Conservation (phyloP, 2,888 invertebrate genomes). For the Hipparchia sbordonii region DNA sequence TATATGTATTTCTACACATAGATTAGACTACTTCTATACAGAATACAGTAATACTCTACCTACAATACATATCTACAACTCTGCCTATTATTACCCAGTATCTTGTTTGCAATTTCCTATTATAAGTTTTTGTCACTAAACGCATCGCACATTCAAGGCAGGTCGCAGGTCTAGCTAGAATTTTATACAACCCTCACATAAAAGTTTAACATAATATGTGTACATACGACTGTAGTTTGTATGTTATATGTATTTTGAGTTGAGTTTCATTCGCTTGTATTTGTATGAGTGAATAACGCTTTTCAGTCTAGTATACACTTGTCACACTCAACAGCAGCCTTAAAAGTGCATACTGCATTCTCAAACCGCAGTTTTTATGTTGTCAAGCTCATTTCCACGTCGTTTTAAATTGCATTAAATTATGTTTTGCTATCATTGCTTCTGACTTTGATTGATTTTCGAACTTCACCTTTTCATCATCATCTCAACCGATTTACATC, state of each 20-base stretch:
- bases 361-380: slow-evolving; percentile 62
- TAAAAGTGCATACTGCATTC: slow-evolving; percentile 80
- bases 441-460: slow-evolving; percentile 5
- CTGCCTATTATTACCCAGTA: neutral
- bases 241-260: slow-evolving; percentile 2
- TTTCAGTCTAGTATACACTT: slow-evolving; percentile 41
- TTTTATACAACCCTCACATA: slow-evolving; percentile 20
- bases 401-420: slow-evolving; percentile 18
- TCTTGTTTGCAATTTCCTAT: slow-evolving; percentile 20
- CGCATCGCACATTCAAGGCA: slow-evolving; percentile 37
- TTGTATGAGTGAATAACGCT: slow-evolving; percentile 18
- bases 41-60: neutral
- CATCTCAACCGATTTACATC: too few relatives aligned
- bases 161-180: slow-evolving; percentile 36
- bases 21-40: neutral
- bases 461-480: neutral
- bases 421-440: neutral
- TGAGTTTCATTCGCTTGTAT: slow-evolving; percentile 19
- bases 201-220: neutral
- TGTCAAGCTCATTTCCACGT: slow-evolving; percentile 59
- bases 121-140: slow-evolving; percentile 35
- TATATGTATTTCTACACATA: too few relatives aligned
- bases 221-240: neutral
- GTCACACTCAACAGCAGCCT: slow-evolving; percentile 61
- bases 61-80: neutral